Percentiles rank a stretch among this genome's conserved stretches.
phyloP scores from a whole-genome alignment of 2,888 invertebrate genomes.

The Notodonta ziczac region DNA sequence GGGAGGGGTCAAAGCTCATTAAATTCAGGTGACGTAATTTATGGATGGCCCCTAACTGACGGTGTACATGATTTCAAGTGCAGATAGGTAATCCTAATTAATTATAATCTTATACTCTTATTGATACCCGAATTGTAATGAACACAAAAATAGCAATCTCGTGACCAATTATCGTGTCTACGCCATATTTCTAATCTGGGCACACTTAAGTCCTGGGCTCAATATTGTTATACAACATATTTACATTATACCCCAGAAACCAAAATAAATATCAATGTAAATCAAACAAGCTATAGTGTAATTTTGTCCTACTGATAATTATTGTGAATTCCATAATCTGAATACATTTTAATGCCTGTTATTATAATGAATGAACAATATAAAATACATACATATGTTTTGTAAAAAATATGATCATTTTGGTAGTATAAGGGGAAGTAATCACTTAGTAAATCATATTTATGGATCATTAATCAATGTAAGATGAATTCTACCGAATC shows the following conservation, averaged over 20 bases:
- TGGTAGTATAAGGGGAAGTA: background rate
- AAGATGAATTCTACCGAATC: conserved; percentile 36
- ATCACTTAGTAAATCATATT: background rate
- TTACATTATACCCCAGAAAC: conserved; percentile 62
- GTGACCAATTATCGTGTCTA: conserved; percentile 23
- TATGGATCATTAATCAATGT: background rate
- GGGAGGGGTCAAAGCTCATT: no score
- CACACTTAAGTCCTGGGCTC: conserved; percentile 56
- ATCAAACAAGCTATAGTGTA: conserved; percentile 46
- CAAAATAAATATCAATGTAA: conserved; percentile 46
- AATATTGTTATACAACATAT: conserved; percentile 51
- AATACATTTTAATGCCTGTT: conserved; percentile 14
- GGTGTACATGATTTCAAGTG: background rate
- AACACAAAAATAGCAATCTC: background rate
- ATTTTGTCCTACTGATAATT: conserved; percentile 40
- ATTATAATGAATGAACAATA: conserved; percentile 8
- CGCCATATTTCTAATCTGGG: conserved; percentile 57
- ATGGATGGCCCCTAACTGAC: no score
- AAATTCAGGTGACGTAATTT: no score
- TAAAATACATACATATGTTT: background rate
- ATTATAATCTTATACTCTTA: background rate
- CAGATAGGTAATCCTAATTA: background rate
- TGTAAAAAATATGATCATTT: background rate
- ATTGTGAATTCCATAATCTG: conserved; percentile 15
- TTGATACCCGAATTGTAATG: background rate